phyloP scores from a whole-genome alignment of 2,888 invertebrate genomes.

The Nomada flava region DNA sequence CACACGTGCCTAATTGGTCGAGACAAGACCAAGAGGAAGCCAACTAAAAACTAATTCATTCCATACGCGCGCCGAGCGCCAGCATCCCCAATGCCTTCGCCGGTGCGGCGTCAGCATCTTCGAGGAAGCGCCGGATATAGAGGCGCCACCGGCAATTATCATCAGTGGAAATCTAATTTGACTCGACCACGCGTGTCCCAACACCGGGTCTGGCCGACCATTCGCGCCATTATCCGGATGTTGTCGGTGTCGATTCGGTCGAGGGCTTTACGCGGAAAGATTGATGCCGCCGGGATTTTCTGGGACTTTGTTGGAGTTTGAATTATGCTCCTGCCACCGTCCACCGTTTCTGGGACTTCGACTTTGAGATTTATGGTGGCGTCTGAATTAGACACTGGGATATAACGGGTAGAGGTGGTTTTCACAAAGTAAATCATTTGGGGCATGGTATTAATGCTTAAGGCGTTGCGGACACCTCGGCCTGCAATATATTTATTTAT shows the following conservation, averaged over 20 bases:
- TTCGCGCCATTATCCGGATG: constrained; percentile 52
- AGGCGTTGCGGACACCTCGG: too few species aligned
- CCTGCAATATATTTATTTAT: too few species aligned
- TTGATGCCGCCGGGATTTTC: constrained; percentile 9
- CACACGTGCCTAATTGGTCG: constrained; percentile 82
- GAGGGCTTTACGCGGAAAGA: constrained; percentile 8
- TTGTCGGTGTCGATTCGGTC: constrained; percentile 46
- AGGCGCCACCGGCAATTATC: constrained; percentile 83
- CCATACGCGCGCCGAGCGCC: constrained; percentile 77
- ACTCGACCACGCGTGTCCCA: constrained; percentile 74
- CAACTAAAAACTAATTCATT: constrained; percentile 83
- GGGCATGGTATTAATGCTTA: too few species aligned
- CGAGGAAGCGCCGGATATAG: constrained; percentile 84
- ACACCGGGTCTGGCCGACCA: constrained; percentile 50
- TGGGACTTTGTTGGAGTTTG: neutral
- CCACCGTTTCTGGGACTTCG: neutral
- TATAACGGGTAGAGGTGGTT: neutral
- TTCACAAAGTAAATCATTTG: too few species aligned
- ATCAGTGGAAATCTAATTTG: constrained; percentile 79
- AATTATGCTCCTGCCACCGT: neutral
- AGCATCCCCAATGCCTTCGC: constrained; percentile 36
- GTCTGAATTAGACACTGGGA: too few species aligned
- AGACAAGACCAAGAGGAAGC: constrained; percentile 76
- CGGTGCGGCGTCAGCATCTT: constrained; percentile 69
- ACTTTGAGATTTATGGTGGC: too few species aligned